A percentile compares a stretch with the other conserved stretches of the same genome.
Evolutionary conservation across 2,113 vertebrate genomes (phyloP).

Genomic region (Noturus placidus): DNA sequence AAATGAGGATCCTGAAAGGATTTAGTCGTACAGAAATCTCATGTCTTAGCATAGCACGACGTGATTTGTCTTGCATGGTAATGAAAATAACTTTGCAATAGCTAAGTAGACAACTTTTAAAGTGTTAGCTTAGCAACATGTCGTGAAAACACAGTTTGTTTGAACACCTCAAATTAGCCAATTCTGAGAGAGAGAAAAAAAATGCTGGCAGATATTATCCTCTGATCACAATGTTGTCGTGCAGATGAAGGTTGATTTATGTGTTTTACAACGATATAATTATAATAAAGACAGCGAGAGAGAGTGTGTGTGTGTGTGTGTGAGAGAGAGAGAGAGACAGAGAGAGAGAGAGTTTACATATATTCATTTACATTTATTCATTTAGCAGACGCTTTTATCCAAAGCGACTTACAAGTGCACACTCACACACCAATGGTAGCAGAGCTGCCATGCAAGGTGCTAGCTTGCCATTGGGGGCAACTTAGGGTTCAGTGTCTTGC

Average conservation of each 20-base stretch:
- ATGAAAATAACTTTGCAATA: not conserved
- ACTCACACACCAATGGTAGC: too few species aligned
- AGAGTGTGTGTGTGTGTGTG: too few species aligned
- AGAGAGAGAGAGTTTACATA: too few species aligned
- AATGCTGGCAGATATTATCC: not conserved
- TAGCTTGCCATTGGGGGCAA: too few species aligned
- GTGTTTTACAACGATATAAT: not conserved
- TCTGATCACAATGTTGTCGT: not conserved
- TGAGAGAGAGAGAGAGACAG: too few species aligned
- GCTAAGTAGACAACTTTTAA: not conserved
- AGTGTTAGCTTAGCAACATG: not conserved
- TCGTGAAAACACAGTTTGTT: not conserved
- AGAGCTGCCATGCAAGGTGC: too few species aligned
- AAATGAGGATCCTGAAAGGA: not conserved
- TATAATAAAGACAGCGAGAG: slow-evolving; percentile 1
- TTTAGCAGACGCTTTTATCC: too few species aligned
- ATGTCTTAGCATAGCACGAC: not conserved
- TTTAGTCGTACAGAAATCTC: not conserved
- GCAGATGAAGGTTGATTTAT: not conserved
- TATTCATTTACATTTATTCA: too few species aligned
- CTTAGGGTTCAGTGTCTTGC: too few species aligned
- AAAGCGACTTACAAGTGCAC: too few species aligned
- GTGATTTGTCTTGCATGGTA: not conserved
- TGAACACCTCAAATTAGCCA: not conserved
- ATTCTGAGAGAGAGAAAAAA: not conserved